Conservation (phyloP, 2,888 invertebrate genomes). For the Athetis lepigone region DNA sequence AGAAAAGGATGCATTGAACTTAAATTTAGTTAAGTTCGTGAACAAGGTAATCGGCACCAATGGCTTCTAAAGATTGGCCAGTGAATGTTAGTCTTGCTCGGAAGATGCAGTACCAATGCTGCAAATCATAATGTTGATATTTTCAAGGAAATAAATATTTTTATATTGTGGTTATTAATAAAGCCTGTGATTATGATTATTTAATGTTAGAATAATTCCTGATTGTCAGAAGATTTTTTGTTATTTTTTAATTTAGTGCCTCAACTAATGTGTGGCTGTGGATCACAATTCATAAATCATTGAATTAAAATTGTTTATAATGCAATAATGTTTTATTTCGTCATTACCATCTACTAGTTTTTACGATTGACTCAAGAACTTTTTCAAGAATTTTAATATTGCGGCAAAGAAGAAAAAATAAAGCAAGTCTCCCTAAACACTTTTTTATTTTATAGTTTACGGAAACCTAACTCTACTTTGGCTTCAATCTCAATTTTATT, state of each 20-base stretch:
- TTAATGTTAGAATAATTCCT: constrained; percentile 28
- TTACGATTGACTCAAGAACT: not conserved
- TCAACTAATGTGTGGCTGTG: constrained; percentile 22
- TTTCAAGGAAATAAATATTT: constrained; percentile 20
- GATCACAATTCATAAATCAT: constrained; percentile 37
- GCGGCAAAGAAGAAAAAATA: not conserved
- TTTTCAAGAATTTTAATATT: not conserved
- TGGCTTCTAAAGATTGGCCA: not conserved
- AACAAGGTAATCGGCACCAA: too few species aligned
- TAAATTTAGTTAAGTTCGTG: too few species aligned
- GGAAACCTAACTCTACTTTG: too few species aligned
- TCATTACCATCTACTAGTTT: not conserved
- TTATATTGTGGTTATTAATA: constrained; percentile 1
- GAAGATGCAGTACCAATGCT: not conserved
- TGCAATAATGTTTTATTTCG: constrained; percentile 14
- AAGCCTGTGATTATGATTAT: constrained; percentile 20
- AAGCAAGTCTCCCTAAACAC: too few species aligned
- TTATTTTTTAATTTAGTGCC: constrained; percentile 22
- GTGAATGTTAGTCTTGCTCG: constrained; percentile 9
- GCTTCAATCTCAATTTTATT: too few species aligned
- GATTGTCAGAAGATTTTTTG: constrained; percentile 31
- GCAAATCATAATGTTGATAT: not conserved
- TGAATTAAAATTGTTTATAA: constrained; percentile 34
- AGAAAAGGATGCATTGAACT: too few species aligned
- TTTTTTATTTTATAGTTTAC: too few species aligned